These are phyloP conservation scores for Leucoraja erinaceus DNA, from an alignment of 2,113 vertebrate species.

Conservation along the genomic window DNA sequence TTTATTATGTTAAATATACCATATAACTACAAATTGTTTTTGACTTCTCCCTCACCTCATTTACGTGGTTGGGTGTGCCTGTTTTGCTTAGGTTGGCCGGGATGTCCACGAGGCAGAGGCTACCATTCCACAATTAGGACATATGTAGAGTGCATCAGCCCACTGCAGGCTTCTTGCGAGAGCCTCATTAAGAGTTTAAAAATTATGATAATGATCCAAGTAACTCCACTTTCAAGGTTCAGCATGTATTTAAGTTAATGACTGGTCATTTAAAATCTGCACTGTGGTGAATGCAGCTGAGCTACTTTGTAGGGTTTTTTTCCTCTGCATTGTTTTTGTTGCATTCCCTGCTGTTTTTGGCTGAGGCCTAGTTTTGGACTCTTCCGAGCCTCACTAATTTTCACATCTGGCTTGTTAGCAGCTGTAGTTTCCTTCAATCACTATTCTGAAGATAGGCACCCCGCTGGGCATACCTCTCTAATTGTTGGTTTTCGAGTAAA, in stretches of 20 bases:
- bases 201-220: background rate
- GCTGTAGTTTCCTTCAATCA: constrained; percentile 11
- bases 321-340: background rate
- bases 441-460: background rate
- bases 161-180: background rate
- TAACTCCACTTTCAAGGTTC: background rate
- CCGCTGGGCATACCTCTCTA: background rate
- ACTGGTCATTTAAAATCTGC: background rate
- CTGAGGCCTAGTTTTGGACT: background rate
- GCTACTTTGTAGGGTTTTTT: background rate
- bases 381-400: background rate
- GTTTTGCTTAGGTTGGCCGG: background rate
- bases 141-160: background rate
- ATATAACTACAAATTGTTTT: too few relatives aligned
- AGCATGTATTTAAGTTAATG: background rate
- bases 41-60: too few relatives aligned
- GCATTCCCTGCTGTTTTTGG: background rate
- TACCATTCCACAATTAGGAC: background rate
- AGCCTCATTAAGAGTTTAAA: background rate
- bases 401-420: constrained; percentile 16
- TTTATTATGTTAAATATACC: too few relatives aligned
- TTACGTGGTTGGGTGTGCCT: background rate
- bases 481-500: background rate
- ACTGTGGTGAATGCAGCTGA: background rate
- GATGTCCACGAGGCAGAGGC: background rate